Base-by-base conservation (phyloP, 2,113 vertebrate genomes). In the Archilochus colubris region DNA sequence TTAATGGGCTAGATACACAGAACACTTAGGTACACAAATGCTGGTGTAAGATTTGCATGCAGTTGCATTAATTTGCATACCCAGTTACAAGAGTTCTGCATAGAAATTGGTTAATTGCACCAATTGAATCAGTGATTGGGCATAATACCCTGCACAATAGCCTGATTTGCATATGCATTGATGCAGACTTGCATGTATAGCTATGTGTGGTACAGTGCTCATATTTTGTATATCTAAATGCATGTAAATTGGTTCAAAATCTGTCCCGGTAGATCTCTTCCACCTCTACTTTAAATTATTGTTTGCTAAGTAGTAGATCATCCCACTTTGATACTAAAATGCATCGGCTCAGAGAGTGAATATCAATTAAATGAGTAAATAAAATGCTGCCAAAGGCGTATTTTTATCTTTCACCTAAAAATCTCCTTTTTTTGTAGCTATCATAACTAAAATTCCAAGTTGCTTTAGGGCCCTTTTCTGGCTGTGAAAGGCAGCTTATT, bases 331-430 rank as follows among this genome's bases (percentile, higher is more conserved):
- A 91, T 87, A 74, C 0, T 15, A 94, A 95, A 95, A 91, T 59
- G 44, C 6, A 0, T 77, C 75, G 88, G 82, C 44, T 88, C 16
- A 2, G 38, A 79, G 84, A 75, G 68, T 66, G 85, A 89, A 83
- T 95, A 95, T 94, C 91, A 97, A 93, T 93, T 97, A 97, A 94
- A 89, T 63, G 59, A 57, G 75, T 89, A 96, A 95, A 95, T 95
- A 95, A 96, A 95, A 85, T 89, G 59, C 70, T 94, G 59, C 57
- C 87, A 95, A 89, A 93, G 77, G 89, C 93, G 63, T 50, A 91
- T 73, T 95, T 96, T 89, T 93, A 20, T 83, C 51, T 93, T 82
- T 91, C 85, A 77, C 43, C 25, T 66, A 36, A 78, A 97, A 88
- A 66, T 7, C 25, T 63, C 12, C 7, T 46, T 92, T 86, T 82